A percentile compares a stretch with the other conserved stretches of the same genome.
Conservation (phyloP, 92 coral and sea anemone species). For the Pocillopora meandrina region DNA sequence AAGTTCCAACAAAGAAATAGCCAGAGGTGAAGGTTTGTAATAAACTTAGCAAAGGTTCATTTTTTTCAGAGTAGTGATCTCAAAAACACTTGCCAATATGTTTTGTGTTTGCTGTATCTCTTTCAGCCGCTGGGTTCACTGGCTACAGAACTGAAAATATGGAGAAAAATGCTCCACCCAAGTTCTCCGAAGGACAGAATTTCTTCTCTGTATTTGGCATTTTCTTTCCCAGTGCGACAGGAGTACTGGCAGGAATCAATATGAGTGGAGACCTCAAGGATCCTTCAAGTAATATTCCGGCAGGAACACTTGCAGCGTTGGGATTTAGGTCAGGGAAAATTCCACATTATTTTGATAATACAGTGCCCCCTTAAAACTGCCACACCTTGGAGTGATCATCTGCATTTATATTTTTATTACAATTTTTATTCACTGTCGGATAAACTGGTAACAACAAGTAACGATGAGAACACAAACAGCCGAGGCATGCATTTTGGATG, state of each 20-base stretch:
- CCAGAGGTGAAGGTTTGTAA: no score
- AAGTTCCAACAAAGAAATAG: no score
- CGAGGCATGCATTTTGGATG: no score
- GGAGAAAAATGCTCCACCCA: slow-evolving; percentile 90
- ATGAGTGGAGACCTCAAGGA: slow-evolving; percentile 99
- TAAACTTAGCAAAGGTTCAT: neutral
- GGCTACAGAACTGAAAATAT: slow-evolving; percentile 94
- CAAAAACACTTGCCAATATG: neutral
- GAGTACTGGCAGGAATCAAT: slow-evolving; percentile 96
- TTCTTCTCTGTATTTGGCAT: slow-evolving; percentile 97
- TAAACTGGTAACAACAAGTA: no score
- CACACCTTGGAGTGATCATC: no score
- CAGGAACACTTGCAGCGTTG: slow-evolving; percentile 96
- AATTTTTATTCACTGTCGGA: no score
- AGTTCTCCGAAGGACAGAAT: slow-evolving; percentile 74
- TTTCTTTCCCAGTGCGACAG: slow-evolving; percentile 98
- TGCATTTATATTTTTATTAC: no score
- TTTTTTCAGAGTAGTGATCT: neutral
- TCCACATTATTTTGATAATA: neutral
- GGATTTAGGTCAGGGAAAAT: slow-evolving; percentile 73
- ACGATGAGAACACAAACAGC: no score
- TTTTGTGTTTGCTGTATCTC: neutral
- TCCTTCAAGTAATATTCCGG: slow-evolving; percentile 91
- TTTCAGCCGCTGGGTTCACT: slow-evolving; percentile 95
- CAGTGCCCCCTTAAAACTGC: neutral